Conservation (phyloP, 2,888 invertebrate genomes). For the Rhagonycha fulva region DNA sequence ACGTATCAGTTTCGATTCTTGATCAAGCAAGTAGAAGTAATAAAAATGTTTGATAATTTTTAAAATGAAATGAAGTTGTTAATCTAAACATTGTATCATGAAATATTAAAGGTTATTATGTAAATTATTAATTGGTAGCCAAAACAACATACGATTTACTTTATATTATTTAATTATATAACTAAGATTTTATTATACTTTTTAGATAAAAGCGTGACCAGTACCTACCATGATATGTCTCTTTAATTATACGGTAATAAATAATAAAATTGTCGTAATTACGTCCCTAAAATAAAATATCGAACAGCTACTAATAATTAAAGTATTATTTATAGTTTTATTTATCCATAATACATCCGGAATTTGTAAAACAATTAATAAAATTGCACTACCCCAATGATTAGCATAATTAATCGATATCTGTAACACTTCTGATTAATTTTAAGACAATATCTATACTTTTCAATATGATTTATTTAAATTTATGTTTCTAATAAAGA, state of each 20-base stretch:
- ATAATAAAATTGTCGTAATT: conserved; percentile 1
- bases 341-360: background rate
- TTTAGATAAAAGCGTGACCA: background rate
- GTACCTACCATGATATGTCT: background rate
- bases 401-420: background rate
- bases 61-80: background rate
- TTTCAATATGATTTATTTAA: background rate
- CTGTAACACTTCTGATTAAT: background rate
- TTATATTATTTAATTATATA: conserved; percentile 3
- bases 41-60: background rate
- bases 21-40: background rate
- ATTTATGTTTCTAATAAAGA: background rate
- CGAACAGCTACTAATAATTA: background rate
- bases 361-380: background rate
- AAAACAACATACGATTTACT: background rate
- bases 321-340: background rate
- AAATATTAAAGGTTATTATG: conserved; percentile 2
- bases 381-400: background rate
- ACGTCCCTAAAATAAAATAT: background rate
- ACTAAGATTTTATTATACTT: background rate
- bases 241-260: conserved; percentile 1
- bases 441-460: background rate
- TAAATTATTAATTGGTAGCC: conserved; percentile 2
- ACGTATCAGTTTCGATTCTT: background rate
- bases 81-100: background rate